phyloP scores from a whole-genome alignment of 2,888 invertebrate species.

The Cantharis rustica region DNA sequence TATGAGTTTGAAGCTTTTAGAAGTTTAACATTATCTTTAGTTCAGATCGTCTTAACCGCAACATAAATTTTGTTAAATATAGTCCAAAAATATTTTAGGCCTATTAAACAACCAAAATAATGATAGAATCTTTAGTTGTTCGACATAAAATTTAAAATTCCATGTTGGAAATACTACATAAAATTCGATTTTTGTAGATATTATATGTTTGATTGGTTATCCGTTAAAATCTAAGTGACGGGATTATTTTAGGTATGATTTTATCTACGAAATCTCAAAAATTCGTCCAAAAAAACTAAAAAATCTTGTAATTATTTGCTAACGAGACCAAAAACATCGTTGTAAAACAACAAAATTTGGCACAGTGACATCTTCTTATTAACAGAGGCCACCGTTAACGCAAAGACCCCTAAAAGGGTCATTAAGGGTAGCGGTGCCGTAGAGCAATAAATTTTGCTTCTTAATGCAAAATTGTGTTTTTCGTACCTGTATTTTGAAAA shows the following conservation, averaged over 20 bases:
- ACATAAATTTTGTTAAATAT: not conserved
- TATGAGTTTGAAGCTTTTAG: not conserved
- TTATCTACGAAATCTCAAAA: not conserved
- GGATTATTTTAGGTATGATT: not conserved
- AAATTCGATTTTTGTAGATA: not conserved
- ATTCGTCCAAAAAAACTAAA: not conserved
- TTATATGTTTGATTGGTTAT: not conserved
- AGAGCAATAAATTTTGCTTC: not conserved
- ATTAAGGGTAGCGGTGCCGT: not conserved
- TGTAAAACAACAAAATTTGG: conserved; percentile 34
- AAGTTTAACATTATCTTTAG: not conserved
- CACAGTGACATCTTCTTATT: conserved; percentile 30
- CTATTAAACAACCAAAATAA: not conserved
- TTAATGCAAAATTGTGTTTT: no score
- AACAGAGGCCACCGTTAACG: conserved; percentile 20
- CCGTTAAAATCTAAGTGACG: not conserved
- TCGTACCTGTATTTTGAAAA: no score
- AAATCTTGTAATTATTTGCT: conserved; percentile 27
- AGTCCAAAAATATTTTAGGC: not conserved
- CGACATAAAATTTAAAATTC: not conserved
- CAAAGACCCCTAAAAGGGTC: not conserved
- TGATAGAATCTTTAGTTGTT: not conserved
- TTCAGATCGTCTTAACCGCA: not conserved
- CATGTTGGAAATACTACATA: not conserved
- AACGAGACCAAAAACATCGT: conserved; percentile 28